Conservation (phyloP, 2,113 vertebrate species). For the Spea bombifrons region DNA sequence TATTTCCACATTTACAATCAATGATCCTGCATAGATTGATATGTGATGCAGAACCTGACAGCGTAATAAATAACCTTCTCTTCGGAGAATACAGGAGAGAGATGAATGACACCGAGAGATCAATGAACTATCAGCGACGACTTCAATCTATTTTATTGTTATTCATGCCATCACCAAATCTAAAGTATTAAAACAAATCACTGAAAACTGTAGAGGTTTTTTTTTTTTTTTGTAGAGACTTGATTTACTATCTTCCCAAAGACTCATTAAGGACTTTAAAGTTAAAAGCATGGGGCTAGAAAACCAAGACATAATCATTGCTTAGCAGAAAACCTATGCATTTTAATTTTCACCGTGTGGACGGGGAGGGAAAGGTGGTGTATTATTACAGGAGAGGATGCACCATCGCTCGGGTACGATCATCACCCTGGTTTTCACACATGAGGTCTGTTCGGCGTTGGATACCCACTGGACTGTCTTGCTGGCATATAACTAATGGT, state of each 20-base stretch:
- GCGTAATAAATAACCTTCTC: constrained; percentile 46
- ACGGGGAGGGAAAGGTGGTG: too few relatives aligned
- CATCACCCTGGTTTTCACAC: too few relatives aligned
- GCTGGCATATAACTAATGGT: too few relatives aligned
- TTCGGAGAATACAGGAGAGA: constrained; percentile 32
- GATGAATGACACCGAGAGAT: constrained; percentile 52
- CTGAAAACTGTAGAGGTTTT: constrained; percentile 22
- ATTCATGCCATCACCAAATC: constrained; percentile 56
- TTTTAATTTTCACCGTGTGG: too few relatives aligned
- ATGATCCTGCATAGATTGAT: background rate
- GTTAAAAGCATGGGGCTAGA: background rate
- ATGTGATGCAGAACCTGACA: constrained; percentile 39
- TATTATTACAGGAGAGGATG: too few relatives aligned
- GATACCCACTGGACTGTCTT: too few relatives aligned
- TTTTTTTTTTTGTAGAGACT: constrained; percentile 49
- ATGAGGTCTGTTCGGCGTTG: too few relatives aligned
- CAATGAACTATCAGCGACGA: constrained; percentile 51
- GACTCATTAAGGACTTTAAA: constrained; percentile 38
- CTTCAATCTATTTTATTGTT: constrained; percentile 53
- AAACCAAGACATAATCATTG: too few relatives aligned
- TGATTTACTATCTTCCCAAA: constrained; percentile 48
- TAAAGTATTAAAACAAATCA: constrained; percentile 52
- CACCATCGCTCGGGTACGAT: too few relatives aligned
- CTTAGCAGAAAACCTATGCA: too few relatives aligned
- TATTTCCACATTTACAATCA: constrained; percentile 45